These are phyloP conservation scores for Pseudolaguvia tuberculata DNA, from an alignment of 2,113 vertebrate genomes.

Conservation along the genomic window DNA sequence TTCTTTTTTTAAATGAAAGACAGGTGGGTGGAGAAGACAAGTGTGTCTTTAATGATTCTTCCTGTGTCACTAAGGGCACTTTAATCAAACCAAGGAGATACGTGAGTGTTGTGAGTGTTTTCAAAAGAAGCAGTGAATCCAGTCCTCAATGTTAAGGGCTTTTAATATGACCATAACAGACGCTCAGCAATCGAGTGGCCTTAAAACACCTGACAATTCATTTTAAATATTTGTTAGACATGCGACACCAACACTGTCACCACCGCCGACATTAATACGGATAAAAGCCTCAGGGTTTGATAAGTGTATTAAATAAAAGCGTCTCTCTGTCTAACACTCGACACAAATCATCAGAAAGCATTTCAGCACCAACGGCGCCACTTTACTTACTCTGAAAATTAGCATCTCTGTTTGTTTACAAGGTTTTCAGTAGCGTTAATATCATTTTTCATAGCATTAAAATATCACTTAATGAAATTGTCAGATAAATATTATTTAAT, in stretches of 20 bases:
- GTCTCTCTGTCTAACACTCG: neutral
- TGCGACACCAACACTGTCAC: neutral
- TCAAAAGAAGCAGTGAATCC: neutral
- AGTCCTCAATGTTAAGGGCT: neutral
- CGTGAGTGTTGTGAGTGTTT: neutral
- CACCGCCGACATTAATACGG: neutral
- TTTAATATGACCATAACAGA: neutral
- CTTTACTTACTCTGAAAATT: neutral
- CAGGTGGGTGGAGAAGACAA: neutral
- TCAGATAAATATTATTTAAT: no score
- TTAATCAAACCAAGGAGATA: conserved; percentile 3
- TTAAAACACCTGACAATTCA: neutral
- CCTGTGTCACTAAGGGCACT: neutral
- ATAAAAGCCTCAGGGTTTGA: neutral
- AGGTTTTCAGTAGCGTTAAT: neutral
- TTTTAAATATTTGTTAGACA: neutral
- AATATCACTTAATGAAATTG: no score
- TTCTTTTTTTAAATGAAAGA: neutral
- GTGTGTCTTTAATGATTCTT: neutral
- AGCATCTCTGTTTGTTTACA: neutral
- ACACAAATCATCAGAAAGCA: neutral
- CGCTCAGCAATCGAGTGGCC: neutral
- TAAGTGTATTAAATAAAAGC: neutral
- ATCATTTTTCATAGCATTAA: no score
- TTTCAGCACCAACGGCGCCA: no score